These are phyloP conservation scores for Syrrhaptes paradoxus DNA, from an alignment of 2,113 vertebrate species.

Conservation along the genomic window DNA sequence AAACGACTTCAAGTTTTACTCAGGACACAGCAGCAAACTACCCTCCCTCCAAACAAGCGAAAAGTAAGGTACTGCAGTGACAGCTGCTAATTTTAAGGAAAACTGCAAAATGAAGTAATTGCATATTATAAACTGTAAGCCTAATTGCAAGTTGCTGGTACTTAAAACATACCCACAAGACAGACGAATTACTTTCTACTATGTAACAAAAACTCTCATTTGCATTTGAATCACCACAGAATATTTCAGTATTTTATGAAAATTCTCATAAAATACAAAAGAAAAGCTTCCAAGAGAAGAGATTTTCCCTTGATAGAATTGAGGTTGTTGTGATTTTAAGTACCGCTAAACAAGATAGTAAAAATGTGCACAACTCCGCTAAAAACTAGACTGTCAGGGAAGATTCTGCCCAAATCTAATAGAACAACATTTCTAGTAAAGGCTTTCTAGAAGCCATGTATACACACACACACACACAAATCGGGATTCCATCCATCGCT, in stretches of 20 bases:
- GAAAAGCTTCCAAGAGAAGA: neutral
- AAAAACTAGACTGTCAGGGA: neutral
- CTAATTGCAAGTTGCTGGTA: conserved; percentile 13
- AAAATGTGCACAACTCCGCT: neutral
- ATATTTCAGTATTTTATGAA: conserved; percentile 3
- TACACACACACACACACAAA: no score
- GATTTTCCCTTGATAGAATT: neutral
- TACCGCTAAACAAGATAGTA: neutral
- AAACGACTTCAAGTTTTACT: neutral
- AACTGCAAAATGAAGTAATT: conserved; percentile 40
- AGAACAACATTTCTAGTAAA: neutral
- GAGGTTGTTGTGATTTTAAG: neutral
- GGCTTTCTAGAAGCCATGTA: neutral
- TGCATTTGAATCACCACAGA: conserved; percentile 11
- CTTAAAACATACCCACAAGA: conserved; percentile 3
- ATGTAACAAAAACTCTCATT: conserved; percentile 37
- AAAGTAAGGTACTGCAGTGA: neutral
- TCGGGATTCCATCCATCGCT: rapidly evolving
- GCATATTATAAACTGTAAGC: neutral
- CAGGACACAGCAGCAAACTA: neutral
- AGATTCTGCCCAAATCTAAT: neutral
- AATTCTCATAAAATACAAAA: conserved; percentile 26
- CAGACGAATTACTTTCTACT: neutral
- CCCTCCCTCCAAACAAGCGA: neutral
- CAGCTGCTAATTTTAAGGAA: conserved; percentile 28